Evolutionary conservation across 2,113 vertebrate genomes (phyloP).

Genomic region (Neolamprologus kungweensis): DNA sequence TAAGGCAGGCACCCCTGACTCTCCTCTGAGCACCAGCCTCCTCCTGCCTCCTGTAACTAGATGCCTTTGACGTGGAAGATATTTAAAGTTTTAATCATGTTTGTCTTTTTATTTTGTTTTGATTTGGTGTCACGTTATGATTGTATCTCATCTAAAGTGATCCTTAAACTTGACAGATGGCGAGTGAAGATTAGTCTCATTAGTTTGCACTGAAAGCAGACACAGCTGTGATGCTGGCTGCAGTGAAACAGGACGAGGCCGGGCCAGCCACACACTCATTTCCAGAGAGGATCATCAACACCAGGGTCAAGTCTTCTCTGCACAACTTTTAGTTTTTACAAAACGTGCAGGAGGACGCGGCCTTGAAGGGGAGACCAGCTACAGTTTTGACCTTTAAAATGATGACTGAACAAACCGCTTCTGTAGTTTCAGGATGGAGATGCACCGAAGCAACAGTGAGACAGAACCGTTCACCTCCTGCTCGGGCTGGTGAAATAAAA

Average conservation of each 20-base stretch:
- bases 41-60: neutral
- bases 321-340: neutral
- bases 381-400: neutral
- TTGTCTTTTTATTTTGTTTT: neutral
- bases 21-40: neutral
- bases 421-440: fast-evolving
- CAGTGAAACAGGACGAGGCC: neutral
- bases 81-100: neutral
- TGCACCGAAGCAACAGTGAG: fast-evolving
- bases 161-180: neutral
- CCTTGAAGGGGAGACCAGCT: neutral
- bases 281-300: neutral
- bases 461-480: neutral
- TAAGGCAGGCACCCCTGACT: fast-evolving
- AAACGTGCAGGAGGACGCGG: neutral
- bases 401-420: fast-evolving
- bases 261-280: neutral
- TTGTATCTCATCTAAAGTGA: neutral
- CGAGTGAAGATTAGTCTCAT: neutral
- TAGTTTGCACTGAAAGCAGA: neutral
- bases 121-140: neutral
- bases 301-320: neutral
- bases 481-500: neutral
- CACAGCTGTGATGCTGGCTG: neutral
- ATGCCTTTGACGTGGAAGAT: neutral